Evolutionary conservation across 2,113 vertebrate species (phyloP).

Genomic region (Alces alces): DNA sequence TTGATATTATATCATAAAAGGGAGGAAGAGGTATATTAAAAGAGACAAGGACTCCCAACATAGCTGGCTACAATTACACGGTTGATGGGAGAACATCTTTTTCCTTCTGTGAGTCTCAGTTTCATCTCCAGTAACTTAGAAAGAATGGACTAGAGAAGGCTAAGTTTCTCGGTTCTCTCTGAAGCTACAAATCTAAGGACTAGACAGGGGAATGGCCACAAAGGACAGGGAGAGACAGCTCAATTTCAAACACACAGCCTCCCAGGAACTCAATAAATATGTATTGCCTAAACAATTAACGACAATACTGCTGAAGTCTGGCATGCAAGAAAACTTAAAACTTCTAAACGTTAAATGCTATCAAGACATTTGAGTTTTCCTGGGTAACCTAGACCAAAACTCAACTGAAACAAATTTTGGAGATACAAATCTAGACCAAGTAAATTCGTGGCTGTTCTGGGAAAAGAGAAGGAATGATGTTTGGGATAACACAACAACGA

Average conservation of each 20-base stretch:
- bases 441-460: constrained; percentile 55
- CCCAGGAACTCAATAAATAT: neutral
- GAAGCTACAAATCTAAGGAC: neutral
- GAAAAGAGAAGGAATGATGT: constrained; percentile 53
- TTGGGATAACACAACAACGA: constrained; percentile 31
- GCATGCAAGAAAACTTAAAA: neutral
- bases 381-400: neutral
- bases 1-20: neutral
- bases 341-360: neutral
- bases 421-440: constrained; percentile 2
- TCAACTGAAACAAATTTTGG: constrained; percentile 38
- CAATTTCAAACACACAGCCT: neutral
- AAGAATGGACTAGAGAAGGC: neutral
- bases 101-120: neutral
- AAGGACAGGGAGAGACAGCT: neutral
- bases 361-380: neutral
- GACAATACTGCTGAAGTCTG: neutral
- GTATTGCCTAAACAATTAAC: neutral
- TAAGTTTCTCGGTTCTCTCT: neutral
- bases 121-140: neutral
- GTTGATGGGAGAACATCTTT: neutral
- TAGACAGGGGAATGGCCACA: neutral
- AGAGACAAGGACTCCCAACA: neutral
- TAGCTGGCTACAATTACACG: fast-evolving
- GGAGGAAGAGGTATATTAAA: neutral